Evolutionary conservation across 2,888 invertebrate species (phyloP), one percentile per base, ranked within the genome.

Genomic region (Linyphia triangularis): DNA sequence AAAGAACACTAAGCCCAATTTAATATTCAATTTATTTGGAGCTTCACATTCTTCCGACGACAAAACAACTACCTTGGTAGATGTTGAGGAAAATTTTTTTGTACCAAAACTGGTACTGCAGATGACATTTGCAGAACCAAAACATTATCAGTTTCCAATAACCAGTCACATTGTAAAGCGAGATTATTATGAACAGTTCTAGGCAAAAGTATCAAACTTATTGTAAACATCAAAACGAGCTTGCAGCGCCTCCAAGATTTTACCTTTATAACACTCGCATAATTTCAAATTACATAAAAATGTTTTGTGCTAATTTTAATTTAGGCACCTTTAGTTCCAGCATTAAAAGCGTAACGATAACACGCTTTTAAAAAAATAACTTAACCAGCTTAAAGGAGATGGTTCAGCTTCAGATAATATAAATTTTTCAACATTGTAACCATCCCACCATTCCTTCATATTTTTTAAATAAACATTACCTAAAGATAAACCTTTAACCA

Each of bases 371-470:
- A 67, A 9, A 22, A 33, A 67, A 37, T 67, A 33, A 33, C 67
- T 19, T 19, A 67, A 2, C 67, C 67, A 37, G 2, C 7, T 67
- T 1, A 30, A 0, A 13, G 28, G 67, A 2, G 28, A 30, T 7
- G 67, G 33, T 19, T 67, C 67, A 13, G 33, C 19, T 33, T 67
- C 67, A 4, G 33, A 33, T 1, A 70, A 9, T 1, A 70, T 24
- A n/a, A 0, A 13, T 43, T 22, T 2, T 16, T 70, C 43, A 16
- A 16, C n/a, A 0, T 24, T 22, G 43, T 70, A 70, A 16, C 70
- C 70, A 43, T 70, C 70, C 70, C 43, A 70, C 43, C 70, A 70
- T 16, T 70, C 43, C 22, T 70, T 70, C 0, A 70, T 2, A 0
- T 1, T 0, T 10, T 70, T 70, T 1, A 40, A 1, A 24, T 3